Percentiles rank a stretch among this genome's conserved stretches.
These are phyloP conservation scores for Dendrocincla fuliginosa DNA, from an alignment of 2,797 vertebrate genomes.

Conservation along the genomic window DNA sequence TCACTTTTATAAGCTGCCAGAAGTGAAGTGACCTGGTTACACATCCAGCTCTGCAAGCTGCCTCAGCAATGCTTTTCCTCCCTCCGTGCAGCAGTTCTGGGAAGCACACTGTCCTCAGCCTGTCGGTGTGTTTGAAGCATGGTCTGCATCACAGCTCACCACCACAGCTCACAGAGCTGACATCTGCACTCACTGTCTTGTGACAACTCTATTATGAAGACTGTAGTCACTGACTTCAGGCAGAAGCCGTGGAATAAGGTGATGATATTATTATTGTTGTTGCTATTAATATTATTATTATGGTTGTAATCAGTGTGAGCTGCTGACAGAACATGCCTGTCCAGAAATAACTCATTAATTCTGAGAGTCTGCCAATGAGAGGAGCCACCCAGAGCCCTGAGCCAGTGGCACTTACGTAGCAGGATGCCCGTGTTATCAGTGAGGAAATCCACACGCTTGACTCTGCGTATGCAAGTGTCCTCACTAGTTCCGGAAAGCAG, in stretches of 20 bases:
- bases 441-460: constrained; percentile 66
- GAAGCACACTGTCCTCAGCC: neutral
- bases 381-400: constrained; percentile 31
- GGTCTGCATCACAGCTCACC: neutral
- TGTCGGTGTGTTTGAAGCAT: neutral
- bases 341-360: constrained; percentile 45
- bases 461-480: constrained; percentile 33
- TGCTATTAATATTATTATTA: neutral
- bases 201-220: neutral
- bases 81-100: neutral
- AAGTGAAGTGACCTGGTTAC: constrained; percentile 49
- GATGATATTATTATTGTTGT: neutral
- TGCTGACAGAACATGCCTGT: constrained; percentile 1
- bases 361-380: neutral
- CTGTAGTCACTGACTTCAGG: neutral
- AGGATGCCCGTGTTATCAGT: constrained; percentile 69
- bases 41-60: constrained; percentile 9
- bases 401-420: constrained; percentile 54
- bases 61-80: constrained; percentile 56
- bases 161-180: neutral
- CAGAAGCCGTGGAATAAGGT: neutral
- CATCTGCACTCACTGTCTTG: neutral
- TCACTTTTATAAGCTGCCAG: constrained; percentile 50
- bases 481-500: constrained; percentile 50
- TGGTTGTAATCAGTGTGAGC: neutral